Conservation (phyloP, 1,140 invertebrate genomes). For the Rhyzopertha dominica region DNA sequence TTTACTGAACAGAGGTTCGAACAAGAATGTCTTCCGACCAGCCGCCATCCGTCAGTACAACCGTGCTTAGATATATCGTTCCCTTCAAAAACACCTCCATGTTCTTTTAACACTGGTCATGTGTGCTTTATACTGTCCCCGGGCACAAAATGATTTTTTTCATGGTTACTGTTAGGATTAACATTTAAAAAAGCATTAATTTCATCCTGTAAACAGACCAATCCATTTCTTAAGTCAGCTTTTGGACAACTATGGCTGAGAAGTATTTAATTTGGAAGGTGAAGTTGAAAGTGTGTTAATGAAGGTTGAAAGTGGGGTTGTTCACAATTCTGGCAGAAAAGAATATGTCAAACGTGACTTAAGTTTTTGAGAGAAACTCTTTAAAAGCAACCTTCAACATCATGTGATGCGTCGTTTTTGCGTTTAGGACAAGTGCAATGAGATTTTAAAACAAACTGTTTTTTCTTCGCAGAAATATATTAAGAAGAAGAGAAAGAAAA, state of each 20-base stretch:
- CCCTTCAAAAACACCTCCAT: too few relatives aligned
- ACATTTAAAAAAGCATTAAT: too few relatives aligned
- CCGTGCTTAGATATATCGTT: too few relatives aligned
- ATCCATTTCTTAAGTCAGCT: too few relatives aligned
- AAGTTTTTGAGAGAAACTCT: background rate
- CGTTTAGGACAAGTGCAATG: background rate
- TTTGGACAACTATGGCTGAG: conserved; percentile 6
- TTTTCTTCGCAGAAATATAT: background rate
- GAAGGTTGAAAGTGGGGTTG: conserved; percentile 1
- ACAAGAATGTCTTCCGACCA: too few relatives aligned
- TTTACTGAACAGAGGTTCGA: too few relatives aligned
- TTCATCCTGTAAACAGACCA: too few relatives aligned
- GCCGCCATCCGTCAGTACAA: too few relatives aligned
- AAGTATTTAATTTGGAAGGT: conserved; percentile 5
- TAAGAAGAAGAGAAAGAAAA: background rate
- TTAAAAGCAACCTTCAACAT: conserved; percentile 3
- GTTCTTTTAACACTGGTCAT: too few relatives aligned
- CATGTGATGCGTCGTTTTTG: background rate
- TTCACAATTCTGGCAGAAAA: background rate
- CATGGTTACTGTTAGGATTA: too few relatives aligned
- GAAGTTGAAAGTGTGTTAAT: background rate
- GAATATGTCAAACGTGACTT: background rate
- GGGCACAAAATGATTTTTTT: too few relatives aligned
- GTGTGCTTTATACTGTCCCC: too few relatives aligned
- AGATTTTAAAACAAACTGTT: conserved; percentile 5